Percentiles rank a stretch among this genome's conserved stretches.
These are phyloP conservation scores for Manis crassicaudata DNA, from an alignment of 2,797 vertebrate species.

Conservation along the genomic window DNA sequence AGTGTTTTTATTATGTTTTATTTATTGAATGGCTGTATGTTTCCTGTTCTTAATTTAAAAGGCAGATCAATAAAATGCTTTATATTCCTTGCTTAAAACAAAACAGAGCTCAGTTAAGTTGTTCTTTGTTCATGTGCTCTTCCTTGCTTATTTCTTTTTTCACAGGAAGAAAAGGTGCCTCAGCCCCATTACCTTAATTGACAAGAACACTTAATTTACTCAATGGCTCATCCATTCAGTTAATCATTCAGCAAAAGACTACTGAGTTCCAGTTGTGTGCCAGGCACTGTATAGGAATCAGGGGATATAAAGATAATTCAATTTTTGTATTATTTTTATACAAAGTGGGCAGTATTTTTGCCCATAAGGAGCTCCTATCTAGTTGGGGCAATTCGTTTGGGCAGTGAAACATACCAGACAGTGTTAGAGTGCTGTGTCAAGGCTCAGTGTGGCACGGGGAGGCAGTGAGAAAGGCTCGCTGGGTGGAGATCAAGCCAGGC, in stretches of 20 bases:
- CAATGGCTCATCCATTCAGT: neutral
- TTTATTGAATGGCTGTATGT: conserved; percentile 76
- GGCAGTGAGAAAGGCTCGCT: neutral
- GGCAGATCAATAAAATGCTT: conserved; percentile 78
- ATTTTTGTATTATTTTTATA: neutral
- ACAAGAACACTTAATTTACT: conserved; percentile 37
- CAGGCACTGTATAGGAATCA: neutral
- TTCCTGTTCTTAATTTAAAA: conserved; percentile 82
- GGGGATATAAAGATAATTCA: neutral
- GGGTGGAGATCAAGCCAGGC: neutral
- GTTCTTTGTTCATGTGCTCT: conserved; percentile 35
- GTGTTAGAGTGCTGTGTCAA: too few species aligned
- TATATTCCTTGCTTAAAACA: conserved; percentile 74
- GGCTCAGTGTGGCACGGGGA: neutral
- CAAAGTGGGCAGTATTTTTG: neutral
- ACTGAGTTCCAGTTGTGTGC: neutral
- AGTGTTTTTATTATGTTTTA: conserved; percentile 80
- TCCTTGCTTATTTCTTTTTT: conserved; percentile 38
- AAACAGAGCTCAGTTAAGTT: conserved; percentile 73
- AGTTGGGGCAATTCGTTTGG: neutral
- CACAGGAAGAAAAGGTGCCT: neutral
- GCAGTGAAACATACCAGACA: neutral
- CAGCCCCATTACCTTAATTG: conserved; percentile 19
- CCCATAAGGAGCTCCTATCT: neutral
- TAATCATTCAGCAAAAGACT: conserved; percentile 24